A percentile compares a stretch with the other conserved stretches of the same genome.
phyloP scores from a whole-genome alignment of 2,113 vertebrate genomes.

The Gnathonemus longibarbis region DNA sequence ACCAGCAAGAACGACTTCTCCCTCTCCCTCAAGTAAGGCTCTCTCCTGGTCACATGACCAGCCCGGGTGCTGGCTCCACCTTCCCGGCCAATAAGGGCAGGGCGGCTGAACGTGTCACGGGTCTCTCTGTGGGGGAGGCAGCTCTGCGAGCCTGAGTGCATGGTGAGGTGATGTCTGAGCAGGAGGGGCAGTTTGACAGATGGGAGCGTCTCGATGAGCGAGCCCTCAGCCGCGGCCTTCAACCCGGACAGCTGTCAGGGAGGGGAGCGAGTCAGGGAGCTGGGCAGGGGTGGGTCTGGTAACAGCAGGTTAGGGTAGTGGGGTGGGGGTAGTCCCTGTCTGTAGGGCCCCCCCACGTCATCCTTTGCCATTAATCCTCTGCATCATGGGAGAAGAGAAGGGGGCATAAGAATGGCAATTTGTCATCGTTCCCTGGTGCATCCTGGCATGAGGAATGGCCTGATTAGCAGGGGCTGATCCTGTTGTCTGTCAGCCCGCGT shows the following conservation, averaged over 20 bases:
- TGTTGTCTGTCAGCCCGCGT: not conserved
- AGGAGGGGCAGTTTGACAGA: not conserved
- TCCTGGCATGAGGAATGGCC: not conserved
- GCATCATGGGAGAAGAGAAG: not conserved
- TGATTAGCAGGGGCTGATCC: not conserved
- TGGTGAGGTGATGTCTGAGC: not conserved
- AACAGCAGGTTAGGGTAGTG: not conserved
- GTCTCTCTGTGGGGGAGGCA: not conserved
- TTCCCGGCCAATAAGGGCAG: not conserved
- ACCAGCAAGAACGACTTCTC: conserved; percentile 98
- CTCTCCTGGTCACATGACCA: not conserved
- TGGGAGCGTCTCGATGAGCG: not conserved
- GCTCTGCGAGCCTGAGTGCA: not conserved
- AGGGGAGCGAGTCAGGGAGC: not conserved
- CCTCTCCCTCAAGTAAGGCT: conserved; percentile 92
- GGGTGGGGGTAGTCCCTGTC: not conserved
- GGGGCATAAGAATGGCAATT: not conserved
- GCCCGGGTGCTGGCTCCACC: not conserved
- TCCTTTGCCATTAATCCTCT: not conserved
- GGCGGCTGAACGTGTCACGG: not conserved
- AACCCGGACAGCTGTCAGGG: not conserved
- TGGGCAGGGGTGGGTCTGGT: not conserved
- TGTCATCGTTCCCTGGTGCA: not conserved
- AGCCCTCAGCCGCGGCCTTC: not conserved
- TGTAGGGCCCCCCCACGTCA: not conserved